Evolutionary conservation across 2,113 vertebrate species (phyloP), one percentile per base, ranked within the genome.

Genomic region (Entosphenus tridentatus): DNA sequence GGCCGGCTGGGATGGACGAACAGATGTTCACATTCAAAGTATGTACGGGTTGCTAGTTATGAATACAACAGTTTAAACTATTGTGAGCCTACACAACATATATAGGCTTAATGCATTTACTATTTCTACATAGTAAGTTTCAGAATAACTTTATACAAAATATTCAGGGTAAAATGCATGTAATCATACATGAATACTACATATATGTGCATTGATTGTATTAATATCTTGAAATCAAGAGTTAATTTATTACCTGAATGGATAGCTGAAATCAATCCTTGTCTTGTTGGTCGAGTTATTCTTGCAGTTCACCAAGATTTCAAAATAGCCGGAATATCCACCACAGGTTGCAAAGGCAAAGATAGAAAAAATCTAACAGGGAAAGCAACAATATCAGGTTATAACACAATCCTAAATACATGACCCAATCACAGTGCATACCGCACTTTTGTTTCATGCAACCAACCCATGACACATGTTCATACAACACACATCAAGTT

Each of bases 311-410:
- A 96, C 91, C 72, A 89, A 89, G 75, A 97, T 82, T 77, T 84
- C 80, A 79, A 97, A 85, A 79, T 83, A 86, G 75, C 93, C 93
- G 10, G 87, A 86, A 81, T 92, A 97, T 73, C 93, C 90, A 69
- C 93, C 93, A 73, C 93, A 97, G 87, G 93, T 96, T 76, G 90
- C 88, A 80, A 97, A 97, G 56, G 93, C 89, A 86, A 97, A 97
- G 80, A 97, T 95, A 76, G 91, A 85, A 91, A 96, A 96, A 79
- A 96, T 85, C 93, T 97, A 82, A 70, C 55, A 72, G 78, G 70
- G 14, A 72, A 58, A 65, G 62, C 39, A 39, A 39, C 39, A 39
- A 39, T 5, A 39, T 39, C 39, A 39, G 39, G 39, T 39, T 39
- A 39, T 5, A 39, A 39, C 39, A 39, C 39, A 39, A 39, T 7